Conservation (phyloP, 1,140 invertebrate species). For the Zaprionus capensis region DNA sequence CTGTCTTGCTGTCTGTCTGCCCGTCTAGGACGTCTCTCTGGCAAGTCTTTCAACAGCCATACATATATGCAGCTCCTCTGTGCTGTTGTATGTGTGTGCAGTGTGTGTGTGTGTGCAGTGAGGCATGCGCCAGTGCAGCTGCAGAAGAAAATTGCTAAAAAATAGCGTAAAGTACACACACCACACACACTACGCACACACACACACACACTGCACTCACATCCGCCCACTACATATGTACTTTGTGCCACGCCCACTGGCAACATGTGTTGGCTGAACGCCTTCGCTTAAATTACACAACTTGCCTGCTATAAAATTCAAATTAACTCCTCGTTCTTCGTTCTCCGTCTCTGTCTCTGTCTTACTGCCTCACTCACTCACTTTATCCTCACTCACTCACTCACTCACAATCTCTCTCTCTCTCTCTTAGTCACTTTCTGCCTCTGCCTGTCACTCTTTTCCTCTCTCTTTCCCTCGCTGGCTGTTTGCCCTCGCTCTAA, state of each 20-base stretch:
- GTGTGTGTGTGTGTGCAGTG: constrained; percentile 38
- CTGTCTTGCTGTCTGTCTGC: constrained; percentile 16
- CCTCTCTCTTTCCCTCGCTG: background rate
- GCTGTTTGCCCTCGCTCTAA: constrained; percentile 43
- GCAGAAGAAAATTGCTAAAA: constrained; percentile 57
- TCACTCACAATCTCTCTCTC: too few species aligned
- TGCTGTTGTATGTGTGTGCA: background rate
- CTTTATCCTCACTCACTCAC: background rate
- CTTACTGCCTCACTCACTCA: constrained; percentile 27
- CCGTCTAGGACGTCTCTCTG: constrained; percentile 17
- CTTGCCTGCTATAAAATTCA: constrained; percentile 82
- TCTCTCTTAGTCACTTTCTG: too few species aligned
- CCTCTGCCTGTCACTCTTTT: constrained; percentile 2
- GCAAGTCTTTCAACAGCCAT: background rate
- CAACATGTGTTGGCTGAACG: constrained; percentile 74
- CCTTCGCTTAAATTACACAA: constrained; percentile 75
- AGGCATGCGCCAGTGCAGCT: constrained; percentile 36
- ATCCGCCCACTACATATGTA: constrained; percentile 25
- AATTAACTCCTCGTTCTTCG: constrained; percentile 68
- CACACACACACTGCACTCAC: background rate
- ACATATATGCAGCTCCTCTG: background rate
- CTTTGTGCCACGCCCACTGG: constrained; percentile 51
- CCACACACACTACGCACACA: constrained; percentile 14
- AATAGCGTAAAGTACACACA: constrained; percentile 25
- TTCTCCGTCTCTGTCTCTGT: constrained; percentile 8